Conservation (phyloP, 2,797 vertebrate species). For the Darevskia nairensis region DNA sequence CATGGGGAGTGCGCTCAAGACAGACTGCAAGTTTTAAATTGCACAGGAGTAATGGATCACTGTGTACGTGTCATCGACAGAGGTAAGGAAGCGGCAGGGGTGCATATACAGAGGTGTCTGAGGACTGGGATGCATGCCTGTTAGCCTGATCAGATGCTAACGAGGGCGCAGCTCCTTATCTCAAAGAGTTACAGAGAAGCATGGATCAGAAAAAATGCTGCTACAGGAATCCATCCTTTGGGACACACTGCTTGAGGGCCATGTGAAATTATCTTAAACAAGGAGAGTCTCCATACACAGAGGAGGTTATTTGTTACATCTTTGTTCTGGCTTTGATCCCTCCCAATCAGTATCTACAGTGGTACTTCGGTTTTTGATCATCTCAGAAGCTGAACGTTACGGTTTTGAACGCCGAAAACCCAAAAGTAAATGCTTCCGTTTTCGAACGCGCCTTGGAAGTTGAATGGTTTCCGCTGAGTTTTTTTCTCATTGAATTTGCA, state of each 20-base stretch:
- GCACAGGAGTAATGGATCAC: constrained; percentile 8
- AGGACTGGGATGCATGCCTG: no score
- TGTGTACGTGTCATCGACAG: not conserved
- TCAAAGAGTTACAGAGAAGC: not conserved
- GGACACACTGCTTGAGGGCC: not conserved
- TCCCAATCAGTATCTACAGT: not conserved
- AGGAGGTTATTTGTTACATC: not conserved
- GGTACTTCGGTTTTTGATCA: no score
- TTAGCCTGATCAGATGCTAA: not conserved
- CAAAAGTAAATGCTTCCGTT: no score
- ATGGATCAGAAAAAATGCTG: not conserved
- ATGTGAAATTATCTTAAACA: not conserved
- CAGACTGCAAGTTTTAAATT: not conserved
- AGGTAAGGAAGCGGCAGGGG: not conserved
- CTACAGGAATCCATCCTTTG: not conserved
- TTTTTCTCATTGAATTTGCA: no score
- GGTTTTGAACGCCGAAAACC: no score
- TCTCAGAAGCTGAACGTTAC: no score
- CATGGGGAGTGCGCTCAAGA: not conserved
- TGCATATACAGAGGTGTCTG: fast-evolving
- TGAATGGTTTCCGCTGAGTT: no score
- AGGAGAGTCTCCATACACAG: not conserved
- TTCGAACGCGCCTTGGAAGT: no score
- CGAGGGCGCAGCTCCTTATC: not conserved
- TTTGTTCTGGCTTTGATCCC: not conserved